phyloP scores from a whole-genome alignment of 2,113 vertebrate genomes.

The Pyrgilauda ruficollis region DNA sequence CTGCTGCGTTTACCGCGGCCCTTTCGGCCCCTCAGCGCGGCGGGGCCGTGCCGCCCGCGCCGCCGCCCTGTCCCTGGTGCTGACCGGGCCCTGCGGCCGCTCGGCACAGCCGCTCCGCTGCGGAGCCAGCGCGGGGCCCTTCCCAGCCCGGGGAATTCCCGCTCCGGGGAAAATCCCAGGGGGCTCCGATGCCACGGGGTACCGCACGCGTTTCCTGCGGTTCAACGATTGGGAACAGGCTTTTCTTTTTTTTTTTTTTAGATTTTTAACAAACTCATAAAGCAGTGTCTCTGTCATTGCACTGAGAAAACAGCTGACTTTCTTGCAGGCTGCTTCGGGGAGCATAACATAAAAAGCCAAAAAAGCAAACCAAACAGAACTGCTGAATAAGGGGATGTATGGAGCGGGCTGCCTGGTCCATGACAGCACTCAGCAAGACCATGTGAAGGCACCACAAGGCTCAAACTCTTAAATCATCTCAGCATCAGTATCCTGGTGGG shows the following conservation, averaged over 20 bases:
- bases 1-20: fast-evolving
- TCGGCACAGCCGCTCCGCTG: not conserved
- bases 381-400: not conserved
- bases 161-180: not conserved
- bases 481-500: not conserved
- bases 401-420: not conserved
- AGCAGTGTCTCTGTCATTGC: not conserved
- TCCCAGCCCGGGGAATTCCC: fast-evolving
- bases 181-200: not conserved
- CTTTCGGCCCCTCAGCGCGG: not conserved
- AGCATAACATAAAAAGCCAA: not conserved
- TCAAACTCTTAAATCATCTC: not conserved
- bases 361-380: not conserved
- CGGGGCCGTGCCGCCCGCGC: not conserved
- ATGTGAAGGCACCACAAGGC: not conserved
- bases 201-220: fast-evolving
- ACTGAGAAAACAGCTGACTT: not conserved
- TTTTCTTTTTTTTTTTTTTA: not conserved
- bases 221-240: not conserved
- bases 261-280: not conserved
- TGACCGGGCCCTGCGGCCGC: not conserved
- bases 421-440: not conserved
- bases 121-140: not conserved
- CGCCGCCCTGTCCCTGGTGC: slow-evolving; percentile 28
- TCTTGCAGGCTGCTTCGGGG: not conserved